Percentiles rank a stretch among this genome's conserved stretches.
Conservation (phyloP, 2,113 vertebrate genomes). For the Phaethon lepturus region DNA sequence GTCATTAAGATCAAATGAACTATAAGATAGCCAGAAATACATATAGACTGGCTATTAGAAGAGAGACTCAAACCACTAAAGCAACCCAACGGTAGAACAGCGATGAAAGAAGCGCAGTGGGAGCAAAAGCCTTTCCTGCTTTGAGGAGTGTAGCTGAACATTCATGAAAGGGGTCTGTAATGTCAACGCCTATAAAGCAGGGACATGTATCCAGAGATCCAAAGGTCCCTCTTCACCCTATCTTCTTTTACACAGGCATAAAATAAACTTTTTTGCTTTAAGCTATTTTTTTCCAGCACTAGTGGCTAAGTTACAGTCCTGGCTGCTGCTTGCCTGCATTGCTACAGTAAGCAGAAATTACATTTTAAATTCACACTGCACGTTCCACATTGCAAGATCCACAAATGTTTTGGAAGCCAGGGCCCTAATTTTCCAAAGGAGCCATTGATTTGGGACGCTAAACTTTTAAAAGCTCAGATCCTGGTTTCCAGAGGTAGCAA, state of each 20-base stretch:
- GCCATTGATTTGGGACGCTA: background rate
- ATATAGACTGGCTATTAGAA: background rate
- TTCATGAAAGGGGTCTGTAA: background rate
- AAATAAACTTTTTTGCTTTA: background rate
- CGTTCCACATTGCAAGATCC: background rate
- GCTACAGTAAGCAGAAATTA: background rate
- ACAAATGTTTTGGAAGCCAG: background rate
- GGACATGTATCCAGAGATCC: background rate
- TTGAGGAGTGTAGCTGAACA: background rate
- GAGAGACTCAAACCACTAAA: background rate
- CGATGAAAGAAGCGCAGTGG: background rate
- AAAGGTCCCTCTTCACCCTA: background rate
- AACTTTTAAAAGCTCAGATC: background rate
- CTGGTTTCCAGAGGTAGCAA: background rate
- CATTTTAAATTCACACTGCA: background rate
- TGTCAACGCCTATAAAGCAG: background rate
- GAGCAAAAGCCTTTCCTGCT: background rate
- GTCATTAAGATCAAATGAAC: background rate
- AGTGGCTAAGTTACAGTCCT: background rate
- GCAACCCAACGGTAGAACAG: background rate
- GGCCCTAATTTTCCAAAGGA: background rate
- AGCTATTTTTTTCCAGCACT: background rate
- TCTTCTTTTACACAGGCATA: background rate
- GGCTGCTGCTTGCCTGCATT: fast-evolving
- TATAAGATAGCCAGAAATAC: background rate